A percentile compares a stretch with the other conserved stretches of the same genome.
Conservation (phyloP, 37 sponge, comb jelly and placozoan species). For the Ianthella basta region DNA sequence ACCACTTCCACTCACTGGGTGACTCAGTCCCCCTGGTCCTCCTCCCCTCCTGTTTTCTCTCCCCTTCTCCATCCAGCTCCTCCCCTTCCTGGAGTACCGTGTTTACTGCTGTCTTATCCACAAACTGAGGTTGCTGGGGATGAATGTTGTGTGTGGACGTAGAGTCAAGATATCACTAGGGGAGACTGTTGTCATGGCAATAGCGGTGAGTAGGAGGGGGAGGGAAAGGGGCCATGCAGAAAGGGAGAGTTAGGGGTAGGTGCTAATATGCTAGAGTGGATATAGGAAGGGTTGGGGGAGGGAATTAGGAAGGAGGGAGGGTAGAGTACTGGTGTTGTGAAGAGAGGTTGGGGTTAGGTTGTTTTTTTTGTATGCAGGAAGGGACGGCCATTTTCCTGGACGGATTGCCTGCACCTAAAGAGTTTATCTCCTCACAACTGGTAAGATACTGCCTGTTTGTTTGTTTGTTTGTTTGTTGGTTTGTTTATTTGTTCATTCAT, state of each 20-base stretch:
- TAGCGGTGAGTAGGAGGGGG: conserved; percentile 60
- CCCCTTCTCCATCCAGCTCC: conserved; percentile 38
- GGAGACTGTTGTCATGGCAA: conserved; percentile 63
- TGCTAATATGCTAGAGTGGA: too few relatives aligned
- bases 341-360: neutral
- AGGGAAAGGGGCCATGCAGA: neutral
- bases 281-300: too few relatives aligned
- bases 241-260: too few relatives aligned
- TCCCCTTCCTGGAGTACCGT: conserved; percentile 81
- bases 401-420: conserved; percentile 69
- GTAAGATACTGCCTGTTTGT: neutral
- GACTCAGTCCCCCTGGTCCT: neutral
- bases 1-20: neutral
- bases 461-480: neutral
- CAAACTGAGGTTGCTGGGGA: conserved; percentile 67
- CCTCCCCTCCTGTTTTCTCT: neutral
- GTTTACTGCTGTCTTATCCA: conserved; percentile 67
- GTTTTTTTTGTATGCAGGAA: conserved; percentile 40
- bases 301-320: too few relatives aligned
- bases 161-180: conserved; percentile 63
- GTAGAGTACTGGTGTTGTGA: neutral
- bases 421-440: neutral
- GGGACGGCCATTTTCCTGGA: conserved; percentile 80
- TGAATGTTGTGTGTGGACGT: conserved; percentile 77
- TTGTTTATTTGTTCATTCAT: neutral